Base-by-base conservation (phyloP, 1,140 invertebrate genomes). In the Hylyphantes graminicola region DNA sequence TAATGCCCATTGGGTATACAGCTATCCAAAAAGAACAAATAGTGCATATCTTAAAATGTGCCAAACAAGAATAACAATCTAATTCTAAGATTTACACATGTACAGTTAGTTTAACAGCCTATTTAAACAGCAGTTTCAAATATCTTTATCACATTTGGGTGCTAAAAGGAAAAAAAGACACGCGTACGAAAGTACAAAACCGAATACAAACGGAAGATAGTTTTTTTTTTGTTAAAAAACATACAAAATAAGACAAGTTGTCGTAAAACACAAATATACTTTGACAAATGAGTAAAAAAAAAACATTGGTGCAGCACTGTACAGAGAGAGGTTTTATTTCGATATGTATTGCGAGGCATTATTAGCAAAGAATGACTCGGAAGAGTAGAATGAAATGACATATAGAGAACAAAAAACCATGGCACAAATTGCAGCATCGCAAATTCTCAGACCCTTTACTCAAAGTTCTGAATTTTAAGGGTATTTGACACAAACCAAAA, bases 371-470 rank as follows among this genome's bases (percentile, higher is more conserved):
- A 70, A 81, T 79, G 48, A 78, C 12, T 68, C 12, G 70, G 50
- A 65, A 48, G 55, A 57, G 70, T n/a, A 19, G 19, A 55, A 61
- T 19, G 54, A 9, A 65, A 19, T n/a, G 48, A 74, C 73, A n/a
- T n/a, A 54, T 48, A 81, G 53, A 70, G 68, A 51, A 82, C 70
- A 53, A 50, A 54, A n/a, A 82, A 75, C 53, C 15, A 82, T 82
- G 80, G 80, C 80, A 82, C 80, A 74, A n/a, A 74, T 72, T 81
- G 79, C 68, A 73, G 68, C 67, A 81, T 72, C 63, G 70, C 68
- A 82, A 82, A 59, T 65, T 72, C 53, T 35, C 65, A 61, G 74
- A 61, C 80, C 55, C 74, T 74, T 21, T 82, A 21, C 35, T 53
- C 68, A 70, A 51, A 35, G 35, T 35, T 35, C 35, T 35, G 35